Base-by-base conservation (phyloP, 2,797 vertebrate genomes). In the Centroberyx gerrardi region DNA sequence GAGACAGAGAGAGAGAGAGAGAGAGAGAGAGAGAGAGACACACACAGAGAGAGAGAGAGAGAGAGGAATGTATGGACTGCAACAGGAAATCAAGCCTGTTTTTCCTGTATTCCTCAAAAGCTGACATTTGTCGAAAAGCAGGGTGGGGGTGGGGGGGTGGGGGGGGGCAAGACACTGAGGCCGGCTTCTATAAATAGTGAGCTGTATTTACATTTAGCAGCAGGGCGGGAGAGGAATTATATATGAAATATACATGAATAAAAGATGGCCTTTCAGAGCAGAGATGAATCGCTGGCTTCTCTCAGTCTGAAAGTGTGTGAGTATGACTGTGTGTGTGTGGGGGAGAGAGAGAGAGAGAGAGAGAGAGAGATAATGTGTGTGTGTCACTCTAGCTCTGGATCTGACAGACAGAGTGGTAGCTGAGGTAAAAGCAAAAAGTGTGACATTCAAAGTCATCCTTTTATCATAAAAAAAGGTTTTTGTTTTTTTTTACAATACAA, bases 211-310 rank as follows among this genome's bases (percentile, higher is more conserved):
- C 83, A 76, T 85, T 74, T 61, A 78, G 78, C 58, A 56, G 78
- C 65, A 74, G 61, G 5, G 64, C 79, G 70, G 48, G 71, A 58
- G 48, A 80, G 60, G 80, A 91, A 82, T 82, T 80, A 78, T 65
- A 71, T 71, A 86, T 87, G 84, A 84, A 84, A 75, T 59, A 40
- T 15, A 46, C 71, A 92, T 90, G 75, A 90, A 92, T 87, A 89
- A 93, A 91, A 87, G 64, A 87, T 87, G 64, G n/a, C 46, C 74
- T 80, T 77, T 81, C 18, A 76, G 62, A 65, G 40, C 55, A 51
- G 38, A 44, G 55, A 68, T 76, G 80, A 84, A 83, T 40, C 56
- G 70, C 52, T 61, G 59, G 59, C 8, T 75, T 74, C 65, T 72
- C 67, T 72, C 58, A 13, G 46, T 40, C 62, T 62, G 18, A 63